Percentiles rank a stretch among this genome's conserved stretches.
These are phyloP conservation scores for Psephotus haematonotus DNA, from an alignment of 2,113 vertebrate species.

Conservation along the genomic window DNA sequence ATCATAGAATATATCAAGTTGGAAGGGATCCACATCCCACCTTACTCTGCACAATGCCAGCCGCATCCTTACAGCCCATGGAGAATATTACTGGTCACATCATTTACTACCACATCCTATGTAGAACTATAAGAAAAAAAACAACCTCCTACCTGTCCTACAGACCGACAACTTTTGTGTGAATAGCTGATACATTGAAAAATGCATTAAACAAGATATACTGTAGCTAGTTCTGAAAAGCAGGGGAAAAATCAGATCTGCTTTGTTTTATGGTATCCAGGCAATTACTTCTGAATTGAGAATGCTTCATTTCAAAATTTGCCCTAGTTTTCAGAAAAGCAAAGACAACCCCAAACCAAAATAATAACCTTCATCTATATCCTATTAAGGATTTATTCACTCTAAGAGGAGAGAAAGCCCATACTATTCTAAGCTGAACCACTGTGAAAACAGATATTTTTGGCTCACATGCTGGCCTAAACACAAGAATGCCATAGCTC, in stretches of 20 bases:
- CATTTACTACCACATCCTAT: background rate
- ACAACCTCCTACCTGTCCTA: background rate
- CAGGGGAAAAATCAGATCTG: background rate
- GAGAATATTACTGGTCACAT: accelerated
- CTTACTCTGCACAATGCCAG: background rate
- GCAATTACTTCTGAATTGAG: background rate
- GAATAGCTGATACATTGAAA: background rate
- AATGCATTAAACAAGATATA: background rate
- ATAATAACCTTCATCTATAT: background rate
- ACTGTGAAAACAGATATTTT: background rate
- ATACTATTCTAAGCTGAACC: background rate
- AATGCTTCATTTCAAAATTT: background rate
- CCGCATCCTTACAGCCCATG: background rate
- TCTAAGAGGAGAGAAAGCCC: background rate
- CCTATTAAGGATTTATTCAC: background rate
- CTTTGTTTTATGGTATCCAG: background rate
- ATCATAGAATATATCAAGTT: background rate
- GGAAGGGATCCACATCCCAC: background rate
- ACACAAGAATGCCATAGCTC: background rate
- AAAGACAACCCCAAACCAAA: background rate
- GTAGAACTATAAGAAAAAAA: background rate
- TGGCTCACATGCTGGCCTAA: background rate
- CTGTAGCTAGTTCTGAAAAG: background rate
- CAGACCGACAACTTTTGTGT: background rate
- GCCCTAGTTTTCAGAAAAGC: background rate